Evolutionary conservation across 1,140 invertebrate species (phyloP), one percentile per base, ranked within the genome.

Genomic region (Nasonia giraulti): DNA sequence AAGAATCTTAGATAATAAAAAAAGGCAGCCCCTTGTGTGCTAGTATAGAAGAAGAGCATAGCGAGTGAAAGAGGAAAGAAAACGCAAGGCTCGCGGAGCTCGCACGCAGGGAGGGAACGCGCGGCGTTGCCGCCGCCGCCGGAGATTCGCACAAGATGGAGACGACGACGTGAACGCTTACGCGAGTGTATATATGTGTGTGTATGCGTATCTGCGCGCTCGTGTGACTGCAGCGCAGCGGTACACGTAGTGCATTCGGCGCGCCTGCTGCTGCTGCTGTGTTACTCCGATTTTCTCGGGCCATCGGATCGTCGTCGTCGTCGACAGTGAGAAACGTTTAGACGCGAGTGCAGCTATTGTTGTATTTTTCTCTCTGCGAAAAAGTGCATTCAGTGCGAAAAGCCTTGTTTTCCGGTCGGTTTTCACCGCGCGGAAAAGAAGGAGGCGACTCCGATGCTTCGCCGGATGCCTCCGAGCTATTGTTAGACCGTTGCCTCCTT

Each of bases 141-240:
- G 23, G n/a, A 68, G 27, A 77, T 83, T 83, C 74, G 37, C 74
- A 77, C 82, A 77, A 83, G 82, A 83, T 77, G 82, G 82, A 83
- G 82, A 83, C 73, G 73, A 17, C 14, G 81, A 55, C 68, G 23
- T 50, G 23, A 27, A 40, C 44, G 40, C 69, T 62, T 62, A 14
- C 14, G 47, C 17, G 14, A 17, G 37, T 23, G 27, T 62, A 20
- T 40, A 40, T 44, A 55, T 62, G 80, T 73, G 68, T n/a, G 27
- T 74, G 44, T n/a, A 11, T 20, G 23, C n/a, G 80, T 55, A 44
- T 44, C 40, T 44, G 10, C 40, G 40, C 40, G 40, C 40, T 44
- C 40, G 40, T 11, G 55, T 62, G 55, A 62, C 55, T 62, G 55
- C 55, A 20, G 55, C 55, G 55, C 55, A 62, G 55, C 20, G 55